A percentile compares a stretch with the other conserved stretches of the same genome.
Conservation (phyloP, 2,888 invertebrate genomes). For the Chorisops tibialis region DNA sequence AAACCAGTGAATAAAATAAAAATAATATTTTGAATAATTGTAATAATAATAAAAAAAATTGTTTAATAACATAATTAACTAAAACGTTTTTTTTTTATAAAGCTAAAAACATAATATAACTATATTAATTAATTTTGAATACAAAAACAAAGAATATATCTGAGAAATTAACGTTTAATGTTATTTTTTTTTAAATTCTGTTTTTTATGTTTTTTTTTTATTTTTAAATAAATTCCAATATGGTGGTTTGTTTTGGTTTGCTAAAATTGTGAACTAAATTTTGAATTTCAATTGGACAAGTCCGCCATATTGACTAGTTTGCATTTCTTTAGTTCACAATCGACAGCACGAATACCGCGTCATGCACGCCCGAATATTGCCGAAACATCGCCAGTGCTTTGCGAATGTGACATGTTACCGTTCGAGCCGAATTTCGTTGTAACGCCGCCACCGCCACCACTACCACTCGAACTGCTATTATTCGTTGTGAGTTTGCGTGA, state of each 20-base stretch:
- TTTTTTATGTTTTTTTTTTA: neutral
- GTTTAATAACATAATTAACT: neutral
- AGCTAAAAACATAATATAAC: conserved; percentile 13
- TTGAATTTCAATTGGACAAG: conserved; percentile 41
- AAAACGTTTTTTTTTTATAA: neutral
- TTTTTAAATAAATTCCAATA: conserved; percentile 1
- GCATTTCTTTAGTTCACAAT: conserved; percentile 49
- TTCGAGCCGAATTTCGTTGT: conserved; percentile 35
- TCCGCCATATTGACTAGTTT: conserved; percentile 53
- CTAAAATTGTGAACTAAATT: conserved; percentile 11
- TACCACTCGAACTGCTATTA: conserved; percentile 47
- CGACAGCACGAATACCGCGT: conserved; percentile 42
- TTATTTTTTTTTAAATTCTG: neutral
- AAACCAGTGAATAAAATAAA: conserved; percentile 12
- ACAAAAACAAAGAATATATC: neutral
- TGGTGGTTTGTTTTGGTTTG: neutral
- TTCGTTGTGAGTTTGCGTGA: conserved; percentile 24
- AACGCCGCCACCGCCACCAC: conserved; percentile 1
- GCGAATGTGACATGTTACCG: conserved; percentile 57
- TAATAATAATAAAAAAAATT: neutral
- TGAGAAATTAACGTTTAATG: neutral
- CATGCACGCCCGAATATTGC: conserved; percentile 65
- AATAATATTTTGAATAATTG: neutral
- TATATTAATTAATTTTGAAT: conserved; percentile 2
- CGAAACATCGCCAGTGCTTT: conserved; percentile 64